Evolutionary conservation across 2,797 vertebrate species (phyloP), one percentile per base, ranked within the genome.

Genomic region (Microtus californicus): DNA sequence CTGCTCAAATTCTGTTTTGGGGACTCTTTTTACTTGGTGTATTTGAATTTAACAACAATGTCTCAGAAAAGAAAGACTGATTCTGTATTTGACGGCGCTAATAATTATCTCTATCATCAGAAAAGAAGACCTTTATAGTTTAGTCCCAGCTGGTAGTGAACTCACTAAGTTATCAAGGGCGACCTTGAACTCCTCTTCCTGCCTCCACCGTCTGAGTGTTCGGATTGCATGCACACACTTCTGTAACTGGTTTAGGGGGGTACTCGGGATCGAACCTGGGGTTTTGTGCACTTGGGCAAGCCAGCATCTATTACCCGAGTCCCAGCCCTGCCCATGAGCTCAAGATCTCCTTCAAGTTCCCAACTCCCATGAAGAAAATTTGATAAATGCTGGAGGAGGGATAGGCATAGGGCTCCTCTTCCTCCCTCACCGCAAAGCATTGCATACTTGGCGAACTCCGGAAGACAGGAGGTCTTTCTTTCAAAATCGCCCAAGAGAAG

Each of bases 381-480:
- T 3, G 34, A 13, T 15, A 40, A 25, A 56, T 0, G 13, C 48
- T 67, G n/a, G 77, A 34, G 54, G 61, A 37, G 9, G n/a, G 2
- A 2, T 0, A 6, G 0, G 23, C 74, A 37, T 1, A 2, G 1
- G 3, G 9, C 34, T n/a, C 43, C 79, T 61, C 69, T n/a, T 79
- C 54, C 37, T 79, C 61, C 65, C 25, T 71, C 2, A 6, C 5
- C 3, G 31, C 71, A 69, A 73, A 93, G 17, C 51, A 59, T n/a
- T 15, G 7, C 12, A 0, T 0, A 10, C 34, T 31, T 45, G 51
- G 34, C 61, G 21, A 25, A n/a, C 19, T 48, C 56, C 0, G 1
- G 14, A 54, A 65, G 69, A 51, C 76, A 74, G 74, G 40, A 65
- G 29, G 7, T 61, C 34, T 91, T 23, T 59, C 5, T 65, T 37